Evolutionary conservation across 1,140 invertebrate genomes (phyloP), one percentile per base, ranked within the genome.

Genomic region (Drosophila pectinifera): DNA sequence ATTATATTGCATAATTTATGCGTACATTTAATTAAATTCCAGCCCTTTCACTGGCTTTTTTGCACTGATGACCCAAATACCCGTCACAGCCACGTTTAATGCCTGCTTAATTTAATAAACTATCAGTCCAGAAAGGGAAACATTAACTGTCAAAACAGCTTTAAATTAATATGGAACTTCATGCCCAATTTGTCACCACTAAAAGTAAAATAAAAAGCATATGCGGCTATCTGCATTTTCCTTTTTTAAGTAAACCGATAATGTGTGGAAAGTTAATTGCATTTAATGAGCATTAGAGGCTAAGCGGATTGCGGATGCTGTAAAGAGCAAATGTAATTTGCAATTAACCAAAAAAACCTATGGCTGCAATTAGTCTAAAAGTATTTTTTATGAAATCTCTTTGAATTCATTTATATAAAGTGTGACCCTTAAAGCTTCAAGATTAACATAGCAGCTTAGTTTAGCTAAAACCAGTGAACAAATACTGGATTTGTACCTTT

Each of bases 11-110:
- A 88, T 89, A 88, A 88, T 89, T 88, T 89, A 88, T 88, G 73
- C 53, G 56, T 62, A 68, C 69, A 84, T 88, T 89, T 88, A 88
- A 88, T 88, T 88, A 88, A 88, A 88, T 88, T 88, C 80, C 84
- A 73, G 64, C 26, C 73, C 69, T 86, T 76, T 76, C 54, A 63
- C 73, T 64, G 70, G 53, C 58, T 68, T 83, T 67, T 56, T 62
- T 51, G 8, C 73, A 34, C 61, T 14, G 43, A 24, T 83, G 83
- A 86, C 83, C 79, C 75, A 78, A 78, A 83, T 82, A 64, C 22
- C 41, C 53, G 20, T 43, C 69, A 72, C 38, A 62, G 78, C 38
- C 73, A 58, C 51, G 22, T 45, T 72, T 72, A 72, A 70, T 70
- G 51, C 26, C 39, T 34, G 63, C 73, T 69, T 78, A 75, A 86